A percentile compares a stretch with the other conserved stretches of the same genome.
Evolutionary conservation across 1,140 invertebrate genomes (phyloP).

Genomic region (Chlorops oryzae): DNA sequence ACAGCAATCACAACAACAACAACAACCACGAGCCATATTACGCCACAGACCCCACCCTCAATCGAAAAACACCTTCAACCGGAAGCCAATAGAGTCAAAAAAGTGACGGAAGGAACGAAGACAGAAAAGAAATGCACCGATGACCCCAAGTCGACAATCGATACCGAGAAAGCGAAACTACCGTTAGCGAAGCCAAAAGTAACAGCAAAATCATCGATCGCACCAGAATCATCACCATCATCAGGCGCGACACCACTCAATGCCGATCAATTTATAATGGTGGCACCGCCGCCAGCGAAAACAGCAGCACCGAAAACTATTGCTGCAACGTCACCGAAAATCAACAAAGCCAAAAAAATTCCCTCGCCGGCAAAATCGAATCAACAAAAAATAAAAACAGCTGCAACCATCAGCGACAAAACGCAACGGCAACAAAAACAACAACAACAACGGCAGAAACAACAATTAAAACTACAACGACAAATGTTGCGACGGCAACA

Average conservation of each 20-base stretch:
- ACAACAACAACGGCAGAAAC: constrained; percentile 11
- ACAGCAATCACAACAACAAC: constrained; percentile 10
- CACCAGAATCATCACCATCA: constrained; percentile 16
- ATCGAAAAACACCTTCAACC: neutral
- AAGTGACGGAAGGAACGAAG: neutral
- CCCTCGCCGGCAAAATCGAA: constrained; percentile 8
- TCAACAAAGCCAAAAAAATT: constrained; percentile 6
- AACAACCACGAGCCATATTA: constrained; percentile 3
- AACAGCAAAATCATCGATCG: constrained; percentile 3
- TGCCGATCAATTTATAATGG: constrained; percentile 45
- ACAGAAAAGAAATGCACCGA: neutral
- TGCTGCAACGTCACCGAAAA: constrained; percentile 24
- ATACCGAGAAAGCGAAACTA: neutral
- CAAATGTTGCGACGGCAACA: constrained; percentile 12
- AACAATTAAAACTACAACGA: constrained; percentile 12
- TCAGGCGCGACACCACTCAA: constrained; percentile 42
- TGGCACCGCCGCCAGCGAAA: constrained; percentile 35
- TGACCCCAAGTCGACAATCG: neutral
- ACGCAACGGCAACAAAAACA: constrained; percentile 12
- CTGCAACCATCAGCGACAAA: constrained; percentile 6
- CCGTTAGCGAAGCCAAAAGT: neutral
- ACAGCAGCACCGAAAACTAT: constrained; percentile 22
- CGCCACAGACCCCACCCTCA: too few relatives aligned
- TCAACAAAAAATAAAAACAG: constrained; percentile 15
- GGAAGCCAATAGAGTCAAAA: neutral